These are phyloP conservation scores for Drosophila sp. DNA, from an alignment of 1,140 invertebrate genomes.

Conservation along the genomic window DNA sequence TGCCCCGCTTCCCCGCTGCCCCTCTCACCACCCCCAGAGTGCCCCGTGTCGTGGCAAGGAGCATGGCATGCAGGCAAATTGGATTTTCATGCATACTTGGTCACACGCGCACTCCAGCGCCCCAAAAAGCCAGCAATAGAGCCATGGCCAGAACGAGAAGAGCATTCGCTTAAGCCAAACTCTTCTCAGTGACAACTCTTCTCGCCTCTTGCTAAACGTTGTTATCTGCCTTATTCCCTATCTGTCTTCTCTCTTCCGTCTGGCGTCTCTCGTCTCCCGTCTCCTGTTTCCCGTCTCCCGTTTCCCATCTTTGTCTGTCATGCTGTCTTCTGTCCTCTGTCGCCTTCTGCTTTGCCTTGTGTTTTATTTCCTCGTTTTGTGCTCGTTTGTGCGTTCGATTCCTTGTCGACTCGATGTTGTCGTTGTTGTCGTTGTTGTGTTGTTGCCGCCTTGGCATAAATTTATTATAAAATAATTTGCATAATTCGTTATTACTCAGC, in stretches of 20 bases:
- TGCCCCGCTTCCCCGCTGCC: too few relatives aligned
- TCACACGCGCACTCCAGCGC: constrained; percentile 65
- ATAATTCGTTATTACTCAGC: constrained; percentile 83
- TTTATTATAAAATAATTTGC: constrained; percentile 84
- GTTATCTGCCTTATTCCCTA: constrained; percentile 68
- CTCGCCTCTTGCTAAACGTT: constrained; percentile 72
- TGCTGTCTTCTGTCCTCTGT: neutral
- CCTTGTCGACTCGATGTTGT: constrained; percentile 16
- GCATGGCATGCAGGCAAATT: constrained; percentile 69
- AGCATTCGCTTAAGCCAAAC: neutral
- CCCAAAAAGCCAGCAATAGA: constrained; percentile 8
- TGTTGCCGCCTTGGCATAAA: constrained; percentile 69
- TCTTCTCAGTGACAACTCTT: constrained; percentile 61
- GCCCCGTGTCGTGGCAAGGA: neutral
- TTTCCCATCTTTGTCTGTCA: constrained; percentile 35
- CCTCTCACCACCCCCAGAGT: too few relatives aligned
- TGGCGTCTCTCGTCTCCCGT: too few relatives aligned
- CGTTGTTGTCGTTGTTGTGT: constrained; percentile 17
- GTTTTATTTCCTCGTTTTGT: constrained; percentile 69
- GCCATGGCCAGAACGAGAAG: constrained; percentile 3
- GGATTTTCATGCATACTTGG: constrained; percentile 82
- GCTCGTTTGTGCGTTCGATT: constrained; percentile 77
- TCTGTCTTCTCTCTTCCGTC: constrained; percentile 21
- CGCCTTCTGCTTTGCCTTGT: constrained; percentile 51
- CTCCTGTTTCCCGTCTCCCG: constrained; percentile 64